A percentile compares a stretch with the other conserved stretches of the same genome.
phyloP scores from a whole-genome alignment of 2,113 vertebrate species.

The Aleadryas rufinucha region DNA sequence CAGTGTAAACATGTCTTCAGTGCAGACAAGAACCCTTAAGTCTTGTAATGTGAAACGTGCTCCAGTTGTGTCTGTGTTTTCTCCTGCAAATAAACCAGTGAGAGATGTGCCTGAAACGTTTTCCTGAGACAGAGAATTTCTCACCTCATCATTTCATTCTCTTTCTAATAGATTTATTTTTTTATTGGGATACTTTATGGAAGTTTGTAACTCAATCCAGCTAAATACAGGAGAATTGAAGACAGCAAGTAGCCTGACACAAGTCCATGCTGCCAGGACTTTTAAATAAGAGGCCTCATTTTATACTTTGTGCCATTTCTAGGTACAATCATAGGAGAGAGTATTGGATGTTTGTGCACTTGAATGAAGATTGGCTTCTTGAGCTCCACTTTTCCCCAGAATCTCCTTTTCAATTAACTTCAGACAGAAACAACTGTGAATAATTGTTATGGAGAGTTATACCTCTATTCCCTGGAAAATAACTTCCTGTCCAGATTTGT shows the following conservation, averaged over 20 bases:
- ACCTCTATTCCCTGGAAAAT: not conserved
- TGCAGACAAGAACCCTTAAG: conserved; percentile 51
- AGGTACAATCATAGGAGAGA: not conserved
- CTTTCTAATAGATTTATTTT: not conserved
- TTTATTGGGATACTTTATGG: not conserved
- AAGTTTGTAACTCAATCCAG: not conserved
- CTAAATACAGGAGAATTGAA: not conserved
- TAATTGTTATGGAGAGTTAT: not conserved
- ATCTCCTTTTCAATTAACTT: not conserved
- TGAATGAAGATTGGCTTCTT: not conserved
- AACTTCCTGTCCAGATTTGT: not conserved
- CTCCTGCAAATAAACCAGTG: conserved; percentile 62
- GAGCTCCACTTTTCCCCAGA: not conserved
- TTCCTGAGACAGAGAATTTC: conserved; percentile 1
- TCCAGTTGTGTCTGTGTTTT: conserved; percentile 39
- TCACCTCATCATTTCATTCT: not conserved
- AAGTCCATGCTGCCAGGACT: not conserved
- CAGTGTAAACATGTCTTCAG: conserved; percentile 57
- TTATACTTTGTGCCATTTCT: not conserved
- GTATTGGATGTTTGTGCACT: not conserved
- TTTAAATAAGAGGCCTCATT: not conserved
- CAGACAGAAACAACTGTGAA: not conserved
- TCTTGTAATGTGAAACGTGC: conserved; percentile 48
- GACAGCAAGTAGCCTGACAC: not conserved
- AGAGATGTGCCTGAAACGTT: not conserved